Evolutionary conservation across 2,113 vertebrate species (phyloP), one percentile per base, ranked within the genome.

Genomic region (Odocoileus virginianus): DNA sequence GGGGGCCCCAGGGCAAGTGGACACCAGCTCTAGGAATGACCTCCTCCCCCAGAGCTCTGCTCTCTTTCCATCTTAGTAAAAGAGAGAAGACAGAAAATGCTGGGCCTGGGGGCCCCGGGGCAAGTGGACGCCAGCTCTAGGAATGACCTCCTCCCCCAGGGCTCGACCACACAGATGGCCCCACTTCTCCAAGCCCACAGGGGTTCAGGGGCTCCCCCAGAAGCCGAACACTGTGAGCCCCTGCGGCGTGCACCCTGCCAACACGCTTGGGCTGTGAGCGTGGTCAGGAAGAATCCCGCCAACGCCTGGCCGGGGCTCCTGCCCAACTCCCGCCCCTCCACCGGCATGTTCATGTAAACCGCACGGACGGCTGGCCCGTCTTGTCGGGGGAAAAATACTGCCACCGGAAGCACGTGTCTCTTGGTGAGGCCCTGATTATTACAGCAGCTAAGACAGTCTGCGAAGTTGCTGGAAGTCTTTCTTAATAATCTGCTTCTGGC

Each of bases 401-500:
- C 45, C 36, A 0, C 17, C 13, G 9, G 33, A 71, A 43, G 88
- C 92, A 10, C 36, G 43, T 40, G 86, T 74, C 95, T 94, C 25
- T 64, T 11, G 10, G 50, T 84, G 1, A 98, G 94, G 7, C 95
- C 91, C 96, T 74, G 91, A 64, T 43, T 47, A 5, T 95, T 81
- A 89, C n/a, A 57, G 36, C 33, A 94, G 81, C 96, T 79, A 76
- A 78, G 92, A 50, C 23, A 54, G 94, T 40, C 98, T 40, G 0
- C 94, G 33, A 76, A 19, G 55, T 87, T 55, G 55, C 96, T 97
- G 94, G 97, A 19, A 36, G 67, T 97, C 95, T 89, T 97, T 60
- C 61, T 93, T 97, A 97, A 97, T 96, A 47, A 97, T 89, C 96
- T 88, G 30, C 96, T 98, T 90, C 96, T 14, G 81, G 93, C 45